Evolutionary conservation across 2,797 vertebrate species (phyloP), one percentile per base, ranked within the genome.

Genomic region (Zalophus californianus): DNA sequence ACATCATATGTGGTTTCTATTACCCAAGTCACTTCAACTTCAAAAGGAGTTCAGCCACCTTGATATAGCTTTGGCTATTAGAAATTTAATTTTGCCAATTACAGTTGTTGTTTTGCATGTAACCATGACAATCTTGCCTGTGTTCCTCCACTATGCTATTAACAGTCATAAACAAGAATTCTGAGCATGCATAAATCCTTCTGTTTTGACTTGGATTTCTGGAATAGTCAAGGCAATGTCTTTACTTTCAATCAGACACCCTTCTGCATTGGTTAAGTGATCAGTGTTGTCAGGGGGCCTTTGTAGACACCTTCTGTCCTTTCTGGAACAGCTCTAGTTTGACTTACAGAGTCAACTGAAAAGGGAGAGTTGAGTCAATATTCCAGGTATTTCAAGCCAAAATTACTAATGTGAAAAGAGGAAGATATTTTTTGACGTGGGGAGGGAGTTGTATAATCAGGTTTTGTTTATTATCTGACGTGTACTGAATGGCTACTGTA

Each of bases 1-100:
- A 98, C 97, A 96, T 98, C 97, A 98, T 92, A 90, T 97, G 79
- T 97, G 78, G 52, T 96, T 98, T 98, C 97, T 97, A 91, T 90
- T 89, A 98, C 95, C 97, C 95, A 98, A 98, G 91, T 66, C 60
- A 92, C 90, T 97, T 88, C 66, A 91, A 38, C 27, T 98, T 94
- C 86, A 97, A 95, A 97, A 98, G 83, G 35, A 87, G 97, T 95
- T 97, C 97, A 35, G 23, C 98, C 94, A 98, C 93, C 93, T 98
- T 98, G 32, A 93, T 98, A 94, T 64, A 73, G 44, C 64, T 98
- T 97, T 78, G 84, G 97, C 86, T 96, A 94, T 98, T 92, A 97
- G 79, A 97, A 98, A 96, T 97, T 97, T 97, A 96, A 97, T 98
- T 97, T 97, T 97, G 70, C 95, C 95, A 98, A 97, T 97, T 98